These are phyloP conservation scores for Sus cebifrons DNA, from an alignment of 2,797 vertebrate genomes.

Conservation along the genomic window DNA sequence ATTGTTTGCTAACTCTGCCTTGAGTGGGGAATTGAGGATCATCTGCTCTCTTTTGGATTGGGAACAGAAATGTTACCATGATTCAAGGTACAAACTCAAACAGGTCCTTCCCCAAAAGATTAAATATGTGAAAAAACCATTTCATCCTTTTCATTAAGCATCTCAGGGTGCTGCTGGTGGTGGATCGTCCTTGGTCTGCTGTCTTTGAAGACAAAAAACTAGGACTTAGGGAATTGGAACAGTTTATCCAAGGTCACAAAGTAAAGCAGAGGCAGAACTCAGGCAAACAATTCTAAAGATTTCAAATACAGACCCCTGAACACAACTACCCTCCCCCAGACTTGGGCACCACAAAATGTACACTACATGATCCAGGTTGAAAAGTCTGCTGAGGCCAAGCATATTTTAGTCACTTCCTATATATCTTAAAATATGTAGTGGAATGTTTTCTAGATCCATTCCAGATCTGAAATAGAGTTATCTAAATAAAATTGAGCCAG, in stretches of 20 bases:
- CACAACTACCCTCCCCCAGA: neutral
- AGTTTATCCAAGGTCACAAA: slow-evolving; percentile 31
- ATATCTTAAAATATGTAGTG: neutral
- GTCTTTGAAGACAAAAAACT: slow-evolving; percentile 39
- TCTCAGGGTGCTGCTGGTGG: neutral
- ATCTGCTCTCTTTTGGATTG: neutral
- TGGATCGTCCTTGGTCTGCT: neutral
- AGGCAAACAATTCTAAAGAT: neutral
- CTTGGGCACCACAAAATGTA: neutral
- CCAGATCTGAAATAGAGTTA: slow-evolving; percentile 55
- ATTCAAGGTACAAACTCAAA: neutral
- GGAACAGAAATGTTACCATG: slow-evolving; percentile 4
- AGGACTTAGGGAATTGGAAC: neutral
- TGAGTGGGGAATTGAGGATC: neutral
- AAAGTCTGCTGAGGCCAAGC: neutral
- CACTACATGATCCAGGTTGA: neutral
- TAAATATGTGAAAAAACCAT: neutral
- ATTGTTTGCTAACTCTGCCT: neutral
- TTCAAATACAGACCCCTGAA: neutral
- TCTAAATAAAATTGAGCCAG: neutral
- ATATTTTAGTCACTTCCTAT: neutral
- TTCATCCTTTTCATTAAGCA: neutral
- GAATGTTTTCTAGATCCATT: slow-evolving; percentile 61
- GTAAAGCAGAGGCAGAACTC: neutral
- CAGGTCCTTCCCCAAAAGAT: neutral